A percentile compares a stretch with the other conserved stretches of the same genome.
Conservation (phyloP, 2,797 vertebrate species). For the Mareca strepera region DNA sequence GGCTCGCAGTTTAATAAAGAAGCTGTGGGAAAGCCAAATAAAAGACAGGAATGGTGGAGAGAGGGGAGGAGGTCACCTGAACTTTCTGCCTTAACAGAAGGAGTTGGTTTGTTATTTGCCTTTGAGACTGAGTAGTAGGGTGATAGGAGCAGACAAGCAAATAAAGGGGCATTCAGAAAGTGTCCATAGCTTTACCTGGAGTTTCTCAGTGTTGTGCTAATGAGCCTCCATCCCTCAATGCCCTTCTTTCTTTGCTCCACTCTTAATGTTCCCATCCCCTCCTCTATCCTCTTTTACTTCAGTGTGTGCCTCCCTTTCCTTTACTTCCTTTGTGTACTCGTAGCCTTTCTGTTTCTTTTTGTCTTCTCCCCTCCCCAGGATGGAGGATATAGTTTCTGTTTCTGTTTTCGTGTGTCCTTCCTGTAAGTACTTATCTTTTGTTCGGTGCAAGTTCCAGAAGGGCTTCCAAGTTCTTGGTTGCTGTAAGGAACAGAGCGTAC, state of each 20-base stretch:
- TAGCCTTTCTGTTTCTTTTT: neutral
- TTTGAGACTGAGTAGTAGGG: neutral
- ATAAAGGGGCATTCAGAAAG: neutral
- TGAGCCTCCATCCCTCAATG: neutral
- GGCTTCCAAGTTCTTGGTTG: neutral
- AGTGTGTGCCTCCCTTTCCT: rapidly evolving
- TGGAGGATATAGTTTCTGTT: neutral
- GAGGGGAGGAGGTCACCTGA: neutral
- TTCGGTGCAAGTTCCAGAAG: neutral
- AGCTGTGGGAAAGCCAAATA: neutral
- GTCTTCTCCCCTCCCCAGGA: neutral
- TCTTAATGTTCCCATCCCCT: neutral
- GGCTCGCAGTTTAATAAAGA: neutral
- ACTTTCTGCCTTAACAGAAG: neutral
- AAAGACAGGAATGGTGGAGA: neutral
- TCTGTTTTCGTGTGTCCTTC: neutral
- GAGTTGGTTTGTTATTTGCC: neutral
- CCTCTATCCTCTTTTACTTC: neutral
- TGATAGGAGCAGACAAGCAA: neutral
- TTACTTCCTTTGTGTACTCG: neutral
- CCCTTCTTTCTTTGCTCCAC: neutral
- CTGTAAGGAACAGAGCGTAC: neutral
- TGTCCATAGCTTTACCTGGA: neutral
- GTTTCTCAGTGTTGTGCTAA: neutral
- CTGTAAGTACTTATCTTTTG: neutral